These are phyloP conservation scores for Brienomyrus brachyistius DNA, from an alignment of 2,113 vertebrate genomes.

Conservation along the genomic window DNA sequence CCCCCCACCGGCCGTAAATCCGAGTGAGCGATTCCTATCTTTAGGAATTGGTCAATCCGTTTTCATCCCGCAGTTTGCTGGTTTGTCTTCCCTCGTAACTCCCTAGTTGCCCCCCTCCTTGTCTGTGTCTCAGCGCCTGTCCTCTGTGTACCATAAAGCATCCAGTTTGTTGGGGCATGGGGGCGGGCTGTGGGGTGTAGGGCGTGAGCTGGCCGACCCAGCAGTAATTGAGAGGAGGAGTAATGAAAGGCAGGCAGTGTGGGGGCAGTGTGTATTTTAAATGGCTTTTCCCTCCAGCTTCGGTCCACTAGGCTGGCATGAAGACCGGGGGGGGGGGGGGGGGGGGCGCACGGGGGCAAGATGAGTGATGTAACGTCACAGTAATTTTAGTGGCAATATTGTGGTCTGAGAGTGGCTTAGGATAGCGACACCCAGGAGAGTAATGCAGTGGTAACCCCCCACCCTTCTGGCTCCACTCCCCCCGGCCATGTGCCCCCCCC, in stretches of 20 bases:
- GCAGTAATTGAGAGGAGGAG: conserved; percentile 39
- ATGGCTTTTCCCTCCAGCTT: conserved; percentile 24
- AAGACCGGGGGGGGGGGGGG: neutral
- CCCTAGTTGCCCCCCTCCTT: neutral
- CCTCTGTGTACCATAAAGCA: conserved; percentile 34
- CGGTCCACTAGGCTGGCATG: neutral
- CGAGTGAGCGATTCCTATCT: neutral
- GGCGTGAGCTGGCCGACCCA: neutral
- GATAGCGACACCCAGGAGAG: no score
- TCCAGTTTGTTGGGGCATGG: neutral
- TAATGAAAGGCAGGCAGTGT: neutral
- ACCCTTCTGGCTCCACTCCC: no score
- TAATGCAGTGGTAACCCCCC: no score
- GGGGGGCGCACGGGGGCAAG: no score
- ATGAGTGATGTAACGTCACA: no score
- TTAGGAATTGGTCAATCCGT: neutral
- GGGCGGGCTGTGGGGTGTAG: neutral
- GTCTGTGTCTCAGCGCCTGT: conserved; percentile 30
- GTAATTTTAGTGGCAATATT: no score
- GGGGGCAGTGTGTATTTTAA: conserved; percentile 17
- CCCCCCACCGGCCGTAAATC: neutral
- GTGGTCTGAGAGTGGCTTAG: no score
- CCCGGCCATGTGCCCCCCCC: no score
- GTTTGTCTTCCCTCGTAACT: neutral
- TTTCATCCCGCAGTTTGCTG: neutral